Evolutionary conservation across 2,888 invertebrate genomes (phyloP), one percentile per base, ranked within the genome.

Genomic region (Agrochola lychnidis): DNA sequence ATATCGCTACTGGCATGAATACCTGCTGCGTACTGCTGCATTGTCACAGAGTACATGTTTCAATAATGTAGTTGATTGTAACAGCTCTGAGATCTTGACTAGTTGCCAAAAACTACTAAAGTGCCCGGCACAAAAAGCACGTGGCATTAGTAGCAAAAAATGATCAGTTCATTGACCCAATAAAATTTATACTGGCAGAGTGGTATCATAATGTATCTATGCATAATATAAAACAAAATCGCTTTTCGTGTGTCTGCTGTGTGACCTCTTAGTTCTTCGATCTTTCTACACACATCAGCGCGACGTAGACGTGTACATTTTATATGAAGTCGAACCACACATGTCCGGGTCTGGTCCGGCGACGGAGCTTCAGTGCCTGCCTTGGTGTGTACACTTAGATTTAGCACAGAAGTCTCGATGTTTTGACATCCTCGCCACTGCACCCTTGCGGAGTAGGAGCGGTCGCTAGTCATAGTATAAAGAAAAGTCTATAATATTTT

Each of bases 401-500:
- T 56, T 56, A n/a, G 56, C 56, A n/a, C n/a, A n/a, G 12, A 56
- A 14, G 9, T 3, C 9, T n/a, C 10, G 4, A 56, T n/a, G 56
- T 25, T 57, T 25, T 6, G 4, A 57, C 16, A n/a, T 40, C 19
- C 19, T 42, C 9, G 2, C 19, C 42, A 16, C 42, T 45, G 19
- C 64, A 63, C n/a, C 16, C 63, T 63, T n/a, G 40, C n/a, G 1
- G 16, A 62, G 9, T n/a, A n/a, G 9, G 63, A n/a, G 2, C n/a
- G 5, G 16, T 63, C 16, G 64, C 45, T 30, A 19, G 1, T 66
- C 19, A 2, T 66, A 48, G 1, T n/a, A 6, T 19, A 64, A 85
- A 73, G 68, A 51, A 81, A 78, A 90, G 56, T 89, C 90, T 88
- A 62, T 19, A 40, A 56, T 72, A 93, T 91, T 85, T 91, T 95